Evolutionary conservation across 2,888 invertebrate species (phyloP), one percentile per base, ranked within the genome.

Genomic region (Elegia similella): DNA sequence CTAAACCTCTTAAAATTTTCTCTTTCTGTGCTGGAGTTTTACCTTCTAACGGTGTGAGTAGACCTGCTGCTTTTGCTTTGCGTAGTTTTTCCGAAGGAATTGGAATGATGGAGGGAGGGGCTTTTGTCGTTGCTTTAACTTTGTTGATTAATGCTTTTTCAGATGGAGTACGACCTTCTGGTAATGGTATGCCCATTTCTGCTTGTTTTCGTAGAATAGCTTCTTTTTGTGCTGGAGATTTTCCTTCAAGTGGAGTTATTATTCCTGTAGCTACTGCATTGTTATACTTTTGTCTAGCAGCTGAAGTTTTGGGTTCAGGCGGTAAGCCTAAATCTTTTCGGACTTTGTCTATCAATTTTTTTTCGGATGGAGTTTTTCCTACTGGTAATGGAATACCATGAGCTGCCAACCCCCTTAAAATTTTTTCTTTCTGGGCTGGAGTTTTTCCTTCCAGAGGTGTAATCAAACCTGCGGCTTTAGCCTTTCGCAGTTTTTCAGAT

Each of bases 21-120:
- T 75, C 76, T 63, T 78, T 75, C 50, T 75, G 65, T 16, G 56
- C 61, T 15, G 61, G 56, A 0, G 70, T 59, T 57, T 76, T 74
- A 0, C 76, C 78, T 61, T 72, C 69, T 7, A 79, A 58, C 6
- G 67, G 67, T 8, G 66, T 65, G 15, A 69, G 42, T 7, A 69
- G 17, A 13, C 66, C 66, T 16, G 58, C 65, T 10, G 61, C 65
- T 59, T 63, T 67, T 32, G 59, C 68, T 42, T 47, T 54, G 30
- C 54, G 52, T 8, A 61, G 7, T 57, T 59, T 68, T 56, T 63
- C 65, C n/a, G 62, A 60, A 15, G 64, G 57, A 2, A 62, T 59
- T 12, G 52, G 46, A 38, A 52, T 54, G 10, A 34, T 17, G 30
- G 23, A 23, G 5, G 23, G 23, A 23, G 5, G 13, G n/a, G 32